Percentiles rank a stretch among this genome's conserved stretches.
phyloP scores from a whole-genome alignment of 2,888 invertebrate genomes.

The Cantharis rustica region DNA sequence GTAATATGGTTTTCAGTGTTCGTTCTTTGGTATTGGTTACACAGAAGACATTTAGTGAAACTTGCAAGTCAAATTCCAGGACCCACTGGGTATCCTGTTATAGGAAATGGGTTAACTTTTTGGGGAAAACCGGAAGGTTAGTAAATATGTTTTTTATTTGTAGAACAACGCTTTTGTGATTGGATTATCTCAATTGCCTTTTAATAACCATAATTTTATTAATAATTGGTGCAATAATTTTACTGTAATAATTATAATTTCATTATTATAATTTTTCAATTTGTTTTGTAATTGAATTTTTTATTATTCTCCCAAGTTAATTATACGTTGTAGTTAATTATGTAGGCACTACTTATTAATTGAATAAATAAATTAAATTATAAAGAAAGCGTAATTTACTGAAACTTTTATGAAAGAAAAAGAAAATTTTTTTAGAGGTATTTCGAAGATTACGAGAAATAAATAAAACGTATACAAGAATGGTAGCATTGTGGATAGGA shows the following conservation, averaged over 20 bases:
- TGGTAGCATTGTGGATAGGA: constrained; percentile 39
- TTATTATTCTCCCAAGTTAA: neutral
- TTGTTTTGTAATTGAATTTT: neutral
- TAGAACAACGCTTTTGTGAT: neutral
- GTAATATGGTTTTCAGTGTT: constrained; percentile 20
- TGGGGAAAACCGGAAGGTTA: constrained; percentile 35
- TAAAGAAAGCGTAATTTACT: no score
- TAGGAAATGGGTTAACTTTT: constrained; percentile 33
- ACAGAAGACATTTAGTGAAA: constrained; percentile 18
- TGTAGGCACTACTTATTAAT: neutral
- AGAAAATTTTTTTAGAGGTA: neutral
- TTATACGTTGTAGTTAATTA: neutral
- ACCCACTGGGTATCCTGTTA: constrained; percentile 31
- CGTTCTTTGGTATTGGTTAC: constrained; percentile 20
- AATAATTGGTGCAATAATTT: neutral
- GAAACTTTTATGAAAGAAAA: no score
- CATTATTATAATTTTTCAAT: neutral
- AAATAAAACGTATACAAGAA: constrained; percentile 21
- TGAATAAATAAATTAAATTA: neutral
- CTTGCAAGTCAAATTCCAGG: constrained; percentile 32
- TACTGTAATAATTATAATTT: neutral
- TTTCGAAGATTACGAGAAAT: constrained; percentile 21
- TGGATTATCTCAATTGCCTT: neutral
- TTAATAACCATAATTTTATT: neutral
- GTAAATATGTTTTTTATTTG: constrained; percentile 1